These are phyloP conservation scores for Zaprionus inermis DNA, from an alignment of 1,140 invertebrate species.

Conservation along the genomic window DNA sequence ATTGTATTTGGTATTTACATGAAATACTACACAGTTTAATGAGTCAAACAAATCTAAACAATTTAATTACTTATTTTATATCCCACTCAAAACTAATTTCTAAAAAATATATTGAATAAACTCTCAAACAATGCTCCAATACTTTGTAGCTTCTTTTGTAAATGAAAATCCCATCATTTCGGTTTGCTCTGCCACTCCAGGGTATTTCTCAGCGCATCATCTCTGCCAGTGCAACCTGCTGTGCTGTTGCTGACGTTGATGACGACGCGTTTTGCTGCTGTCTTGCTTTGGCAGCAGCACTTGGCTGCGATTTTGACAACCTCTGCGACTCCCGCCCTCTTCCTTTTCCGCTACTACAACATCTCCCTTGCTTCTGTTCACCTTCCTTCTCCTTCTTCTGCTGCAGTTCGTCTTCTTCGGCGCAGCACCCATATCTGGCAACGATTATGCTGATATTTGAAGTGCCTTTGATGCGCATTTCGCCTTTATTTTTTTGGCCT, in stretches of 20 bases:
- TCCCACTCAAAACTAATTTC: too few species aligned
- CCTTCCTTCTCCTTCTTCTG: not conserved
- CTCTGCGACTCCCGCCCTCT: not conserved
- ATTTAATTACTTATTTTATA: too few species aligned
- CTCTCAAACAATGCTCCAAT: too few species aligned
- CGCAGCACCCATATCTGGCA: slow-evolving; percentile 47
- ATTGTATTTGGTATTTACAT: too few species aligned
- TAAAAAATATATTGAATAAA: too few species aligned
- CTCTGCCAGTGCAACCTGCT: not conserved
- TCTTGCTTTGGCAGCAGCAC: too few species aligned
- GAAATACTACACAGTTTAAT: too few species aligned
- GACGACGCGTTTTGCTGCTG: not conserved
- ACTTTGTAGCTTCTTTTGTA: too few species aligned
- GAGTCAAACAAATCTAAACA: too few species aligned
- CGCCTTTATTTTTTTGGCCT: slow-evolving; percentile 32
- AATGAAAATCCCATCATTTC: too few species aligned
- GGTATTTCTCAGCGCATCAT: not conserved
- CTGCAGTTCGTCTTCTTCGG: not conserved
- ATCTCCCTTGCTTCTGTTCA: not conserved
- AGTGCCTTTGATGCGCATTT: slow-evolving; percentile 80
- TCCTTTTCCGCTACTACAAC: too few species aligned
- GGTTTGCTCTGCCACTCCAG: not conserved
- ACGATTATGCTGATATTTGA: slow-evolving; percentile 74
- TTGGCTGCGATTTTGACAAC: not conserved
- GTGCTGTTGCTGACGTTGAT: not conserved